Evolutionary conservation across 1,140 invertebrate species (phyloP).

Genomic region (Venturia canescens): DNA sequence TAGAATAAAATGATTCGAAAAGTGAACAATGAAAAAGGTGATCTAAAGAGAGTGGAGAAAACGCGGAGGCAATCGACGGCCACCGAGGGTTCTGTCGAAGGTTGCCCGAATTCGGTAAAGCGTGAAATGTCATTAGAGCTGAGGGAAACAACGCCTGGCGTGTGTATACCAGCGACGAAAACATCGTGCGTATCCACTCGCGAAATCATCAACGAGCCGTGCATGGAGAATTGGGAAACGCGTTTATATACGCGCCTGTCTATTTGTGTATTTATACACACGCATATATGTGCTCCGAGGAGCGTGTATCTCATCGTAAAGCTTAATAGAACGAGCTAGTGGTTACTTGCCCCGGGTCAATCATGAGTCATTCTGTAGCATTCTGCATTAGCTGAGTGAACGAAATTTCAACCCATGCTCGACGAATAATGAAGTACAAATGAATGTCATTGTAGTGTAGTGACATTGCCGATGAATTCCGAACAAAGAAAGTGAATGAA

Average conservation of each 20-base stretch:
- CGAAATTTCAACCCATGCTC: too few species aligned
- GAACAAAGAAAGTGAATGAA: too few species aligned
- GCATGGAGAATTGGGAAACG: not conserved
- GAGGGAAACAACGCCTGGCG: not conserved
- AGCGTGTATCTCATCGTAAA: too few species aligned
- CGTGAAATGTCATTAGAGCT: not conserved
- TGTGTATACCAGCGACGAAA: not conserved
- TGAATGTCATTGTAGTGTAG: too few species aligned
- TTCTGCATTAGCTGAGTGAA: too few species aligned
- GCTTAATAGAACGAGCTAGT: too few species aligned
- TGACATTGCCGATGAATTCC: too few species aligned
- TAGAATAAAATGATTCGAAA: too few species aligned
- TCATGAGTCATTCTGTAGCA: too few species aligned
- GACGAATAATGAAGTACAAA: too few species aligned
- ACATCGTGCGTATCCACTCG: not conserved
- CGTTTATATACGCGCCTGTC: not conserved
- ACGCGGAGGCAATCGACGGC: not conserved
- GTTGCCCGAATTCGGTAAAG: not conserved
- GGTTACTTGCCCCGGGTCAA: too few species aligned
- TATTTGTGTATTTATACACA: not conserved
- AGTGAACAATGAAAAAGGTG: not conserved
- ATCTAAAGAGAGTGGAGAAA: not conserved
- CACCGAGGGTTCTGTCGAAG: not conserved
- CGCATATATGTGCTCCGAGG: too few species aligned
- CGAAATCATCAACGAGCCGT: not conserved